Conservation (phyloP, 2,888 invertebrate genomes). For the Cetonia aurata region DNA sequence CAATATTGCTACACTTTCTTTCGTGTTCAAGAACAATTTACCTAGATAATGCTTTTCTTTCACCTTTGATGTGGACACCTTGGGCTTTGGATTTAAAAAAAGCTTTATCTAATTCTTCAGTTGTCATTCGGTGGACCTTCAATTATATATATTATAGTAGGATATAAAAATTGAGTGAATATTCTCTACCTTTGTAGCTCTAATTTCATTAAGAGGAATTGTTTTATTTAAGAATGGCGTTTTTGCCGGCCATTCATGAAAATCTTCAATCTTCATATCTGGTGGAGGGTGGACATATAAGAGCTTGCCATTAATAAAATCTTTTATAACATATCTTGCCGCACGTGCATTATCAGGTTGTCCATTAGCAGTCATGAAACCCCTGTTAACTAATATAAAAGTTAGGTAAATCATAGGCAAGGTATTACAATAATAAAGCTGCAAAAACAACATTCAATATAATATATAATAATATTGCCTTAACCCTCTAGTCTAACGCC, state of each 20-base stretch:
- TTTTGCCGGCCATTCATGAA: conserved; percentile 71
- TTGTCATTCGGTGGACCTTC: conserved; percentile 60
- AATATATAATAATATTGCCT: too few species aligned
- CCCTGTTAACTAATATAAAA: conserved; percentile 80
- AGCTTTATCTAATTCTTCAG: conserved; percentile 72
- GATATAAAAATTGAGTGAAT: conserved; percentile 39
- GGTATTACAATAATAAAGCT: too few species aligned
- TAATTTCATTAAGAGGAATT: conserved; percentile 69
- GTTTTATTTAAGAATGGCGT: conserved; percentile 64
- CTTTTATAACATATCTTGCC: conserved; percentile 90
- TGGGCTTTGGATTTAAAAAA: conserved; percentile 70
- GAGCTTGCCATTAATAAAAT: conserved; percentile 89
- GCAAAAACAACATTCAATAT: too few species aligned
- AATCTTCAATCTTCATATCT: conserved; percentile 72
- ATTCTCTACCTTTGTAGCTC: conserved; percentile 69
- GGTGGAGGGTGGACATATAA: conserved; percentile 89
- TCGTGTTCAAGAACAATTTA: conserved; percentile 40
- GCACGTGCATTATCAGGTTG: conserved; percentile 95
- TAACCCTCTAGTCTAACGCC: too few species aligned
- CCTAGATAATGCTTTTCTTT: conserved; percentile 42
- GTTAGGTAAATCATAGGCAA: too few species aligned
- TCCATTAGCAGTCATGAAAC: conserved; percentile 96
- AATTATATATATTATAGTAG: conserved; percentile 39
- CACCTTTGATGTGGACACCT: conserved; percentile 62
- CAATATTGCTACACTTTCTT: not conserved